Evolutionary conservation across 64 coral and sea anemone genomes (phyloP).

Genomic region (Catalaphyllia jardinei): DNA sequence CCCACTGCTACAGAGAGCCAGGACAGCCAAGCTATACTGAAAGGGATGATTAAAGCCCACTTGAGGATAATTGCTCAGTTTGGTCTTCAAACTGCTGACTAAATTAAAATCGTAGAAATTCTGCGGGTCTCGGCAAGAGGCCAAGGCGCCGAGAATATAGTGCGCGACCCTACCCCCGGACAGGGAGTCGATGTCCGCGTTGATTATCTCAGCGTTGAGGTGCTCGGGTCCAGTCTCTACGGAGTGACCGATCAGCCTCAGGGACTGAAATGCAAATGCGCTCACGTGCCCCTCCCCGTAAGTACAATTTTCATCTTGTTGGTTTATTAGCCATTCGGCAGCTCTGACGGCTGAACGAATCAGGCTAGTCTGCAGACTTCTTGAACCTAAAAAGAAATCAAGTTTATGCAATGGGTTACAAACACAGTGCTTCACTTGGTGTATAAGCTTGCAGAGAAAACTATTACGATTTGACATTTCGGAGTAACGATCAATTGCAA

Average conservation of each 20-base stretch:
- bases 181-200: conserved; percentile 27
- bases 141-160: conserved; percentile 35
- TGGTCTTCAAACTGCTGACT: conserved; percentile 12
- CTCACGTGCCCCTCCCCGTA: conserved; percentile 11
- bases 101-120: conserved; percentile 30
- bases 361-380: conserved; percentile 20
- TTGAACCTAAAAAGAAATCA: conserved; percentile 11
- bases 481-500: too few species aligned
- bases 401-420: not conserved
- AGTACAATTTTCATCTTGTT: conserved; percentile 30
- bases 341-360: conserved; percentile 30
- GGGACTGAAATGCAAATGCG: conserved; percentile 23
- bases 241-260: conserved; percentile 34
- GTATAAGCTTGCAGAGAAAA: too few species aligned
- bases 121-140: conserved; percentile 32
- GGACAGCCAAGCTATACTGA: conserved; percentile 29
- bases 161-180: not conserved
- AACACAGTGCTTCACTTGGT: too few species aligned
- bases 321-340: conserved; percentile 38
- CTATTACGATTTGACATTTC: too few species aligned
- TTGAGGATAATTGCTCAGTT: conserved; percentile 28
- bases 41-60: conserved; percentile 41
- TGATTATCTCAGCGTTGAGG: conserved; percentile 23
- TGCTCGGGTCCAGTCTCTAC: conserved; percentile 15
- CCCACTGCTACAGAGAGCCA: conserved; percentile 47